Evolutionary conservation across 2,113 vertebrate genomes (phyloP).

Genomic region (Origma solitaria): DNA sequence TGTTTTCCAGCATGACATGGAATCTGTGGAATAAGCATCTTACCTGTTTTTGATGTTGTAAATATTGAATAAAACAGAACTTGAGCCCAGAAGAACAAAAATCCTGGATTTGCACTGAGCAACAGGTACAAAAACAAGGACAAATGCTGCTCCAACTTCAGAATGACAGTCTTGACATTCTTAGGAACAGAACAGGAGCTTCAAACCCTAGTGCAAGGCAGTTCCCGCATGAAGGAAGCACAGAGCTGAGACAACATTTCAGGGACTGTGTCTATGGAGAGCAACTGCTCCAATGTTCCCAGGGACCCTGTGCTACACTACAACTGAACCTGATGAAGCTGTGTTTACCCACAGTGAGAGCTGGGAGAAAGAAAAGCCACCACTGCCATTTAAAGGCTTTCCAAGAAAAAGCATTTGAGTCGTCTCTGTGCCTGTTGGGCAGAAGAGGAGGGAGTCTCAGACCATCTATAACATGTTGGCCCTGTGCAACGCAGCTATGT

Average conservation of each 20-base stretch:
- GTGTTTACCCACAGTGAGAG: neutral
- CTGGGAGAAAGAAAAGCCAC: neutral
- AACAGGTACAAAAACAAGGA: neutral
- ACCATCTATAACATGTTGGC: accelerated
- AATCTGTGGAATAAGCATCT: neutral
- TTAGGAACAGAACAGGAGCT: neutral
- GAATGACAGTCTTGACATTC: neutral
- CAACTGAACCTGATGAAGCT: neutral
- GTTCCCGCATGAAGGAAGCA: neutral
- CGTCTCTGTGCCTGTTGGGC: accelerated
- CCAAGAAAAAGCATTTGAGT: neutral
- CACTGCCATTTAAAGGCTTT: neutral
- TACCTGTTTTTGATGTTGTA: neutral
- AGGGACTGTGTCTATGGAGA: neutral
- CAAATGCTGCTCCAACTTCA: neutral
- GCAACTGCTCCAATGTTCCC: neutral
- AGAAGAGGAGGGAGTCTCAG: neutral
- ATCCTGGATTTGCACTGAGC: neutral
- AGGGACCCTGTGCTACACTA: neutral
- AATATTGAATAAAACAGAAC: neutral
- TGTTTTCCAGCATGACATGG: neutral
- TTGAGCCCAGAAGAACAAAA: neutral
- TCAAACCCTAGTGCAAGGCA: neutral
- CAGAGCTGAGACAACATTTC: neutral
- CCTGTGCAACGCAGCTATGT: accelerated